phyloP scores from a whole-genome alignment of 2,113 vertebrate species.

The Genyomyrus donnyi region DNA sequence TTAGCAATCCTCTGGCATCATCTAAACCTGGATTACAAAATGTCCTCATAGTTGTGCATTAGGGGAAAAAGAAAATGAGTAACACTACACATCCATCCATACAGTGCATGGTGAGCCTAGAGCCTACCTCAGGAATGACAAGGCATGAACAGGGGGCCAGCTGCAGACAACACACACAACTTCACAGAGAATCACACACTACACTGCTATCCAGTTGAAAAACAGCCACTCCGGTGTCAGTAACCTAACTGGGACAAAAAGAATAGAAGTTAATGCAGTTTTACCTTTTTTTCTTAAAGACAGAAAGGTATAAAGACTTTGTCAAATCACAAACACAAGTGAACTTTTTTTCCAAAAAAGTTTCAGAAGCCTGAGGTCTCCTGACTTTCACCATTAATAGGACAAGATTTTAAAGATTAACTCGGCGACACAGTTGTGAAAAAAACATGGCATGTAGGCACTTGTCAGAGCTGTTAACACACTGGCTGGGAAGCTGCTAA shows the following conservation, averaged over 20 bases:
- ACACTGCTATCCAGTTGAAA: background rate
- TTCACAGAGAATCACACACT: background rate
- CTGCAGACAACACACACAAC: background rate
- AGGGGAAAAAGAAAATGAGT: slow-evolving; percentile 20
- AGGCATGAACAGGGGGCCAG: background rate
- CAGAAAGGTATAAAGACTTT: background rate
- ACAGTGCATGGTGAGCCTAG: background rate
- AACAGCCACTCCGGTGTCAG: background rate
- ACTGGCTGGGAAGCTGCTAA: slow-evolving; percentile 7
- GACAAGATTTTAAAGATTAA: slow-evolving; percentile 1
- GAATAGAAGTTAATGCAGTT: background rate
- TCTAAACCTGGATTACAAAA: background rate
- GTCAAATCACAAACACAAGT: background rate
- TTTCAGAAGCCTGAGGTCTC: background rate
- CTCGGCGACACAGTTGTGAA: slow-evolving; percentile 1
- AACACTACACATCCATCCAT: background rate
- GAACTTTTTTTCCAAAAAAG: background rate
- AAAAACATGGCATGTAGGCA: slow-evolving; percentile 18
- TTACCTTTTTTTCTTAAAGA: background rate
- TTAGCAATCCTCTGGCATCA: background rate
- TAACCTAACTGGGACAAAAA: background rate
- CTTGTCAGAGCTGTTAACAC: slow-evolving; percentile 9
- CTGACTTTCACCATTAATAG: background rate
- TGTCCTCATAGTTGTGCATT: background rate
- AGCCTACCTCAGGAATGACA: background rate